Evolutionary conservation across 2,113 vertebrate species (phyloP), one percentile per base, ranked within the genome.

Genomic region (Porphyrio hochstetteri): DNA sequence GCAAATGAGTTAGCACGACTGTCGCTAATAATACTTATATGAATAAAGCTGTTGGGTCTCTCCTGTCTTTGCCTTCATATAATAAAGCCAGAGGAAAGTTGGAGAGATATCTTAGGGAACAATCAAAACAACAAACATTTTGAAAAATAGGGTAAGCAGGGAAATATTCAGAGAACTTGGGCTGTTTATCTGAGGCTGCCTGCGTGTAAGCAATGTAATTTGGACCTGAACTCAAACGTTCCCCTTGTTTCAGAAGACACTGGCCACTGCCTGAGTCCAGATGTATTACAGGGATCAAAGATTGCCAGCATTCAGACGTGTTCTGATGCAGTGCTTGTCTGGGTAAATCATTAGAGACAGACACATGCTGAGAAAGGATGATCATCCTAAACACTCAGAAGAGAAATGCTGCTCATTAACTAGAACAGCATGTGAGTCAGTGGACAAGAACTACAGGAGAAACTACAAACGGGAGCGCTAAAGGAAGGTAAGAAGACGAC

Each of bases 61-160:
- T 93, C 81, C 74, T 23, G 86, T 65, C 44, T 44, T 57, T 60
- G 86, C 76, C 88, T 92, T 82, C 70, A 56, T 83, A 56, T 13
- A 82, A 70, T 31, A 88, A 86, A 92, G 90, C 92, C 90, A 95
- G 84, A 74, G 78, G 67, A 95, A 93, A 95, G 48, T 88, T 97
- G 95, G 92, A 95, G 68, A 75, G 38, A 52, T 86, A 93, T 96
- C 90, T 90, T 93, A 95, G 46, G 57, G 60, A 96, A 83, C 6
- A 19, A 94, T 88, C 90, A 93, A 93, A 96, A 90, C 77, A 96
- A 85, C 67, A 94, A 96, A 95, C 82, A 90, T 83, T 81, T 82
- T 93, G 88, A 93, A 88, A 96, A 94, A 94, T 36, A 68, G 93
- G 48, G 42, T 63, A 88, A 83, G 80, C 52, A 70, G 56, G 52